Evolutionary conservation across 2,888 invertebrate genomes (phyloP).

Genomic region (Lochmaea capreae): DNA sequence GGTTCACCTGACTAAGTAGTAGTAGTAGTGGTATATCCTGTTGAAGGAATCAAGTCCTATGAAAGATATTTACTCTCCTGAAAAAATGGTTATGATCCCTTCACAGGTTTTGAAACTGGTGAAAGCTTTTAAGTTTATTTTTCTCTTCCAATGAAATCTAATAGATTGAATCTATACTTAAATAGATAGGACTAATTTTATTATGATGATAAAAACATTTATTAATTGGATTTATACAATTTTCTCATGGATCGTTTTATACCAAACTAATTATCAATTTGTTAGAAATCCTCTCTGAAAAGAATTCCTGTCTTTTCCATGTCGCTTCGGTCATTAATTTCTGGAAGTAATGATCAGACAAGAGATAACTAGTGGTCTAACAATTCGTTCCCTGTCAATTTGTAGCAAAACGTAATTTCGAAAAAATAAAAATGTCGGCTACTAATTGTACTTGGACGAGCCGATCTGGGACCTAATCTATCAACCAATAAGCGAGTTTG

Average conservation of each 20-base stretch:
- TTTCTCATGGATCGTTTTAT: neutral
- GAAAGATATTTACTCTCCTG: too few species aligned
- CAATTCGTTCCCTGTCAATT: conserved; percentile 30
- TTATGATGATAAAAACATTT: too few species aligned
- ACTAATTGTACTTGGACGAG: conserved; percentile 12
- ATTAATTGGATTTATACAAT: neutral
- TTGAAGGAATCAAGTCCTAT: too few species aligned
- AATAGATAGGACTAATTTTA: too few species aligned
- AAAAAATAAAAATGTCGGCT: conserved; percentile 17
- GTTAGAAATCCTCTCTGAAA: conserved; percentile 1
- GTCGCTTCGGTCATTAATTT: conserved; percentile 27
- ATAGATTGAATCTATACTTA: too few species aligned
- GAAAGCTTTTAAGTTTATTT: too few species aligned
- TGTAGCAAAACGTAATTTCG: conserved; percentile 21
- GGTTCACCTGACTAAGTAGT: too few species aligned
- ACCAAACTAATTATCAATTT: conserved; percentile 20
- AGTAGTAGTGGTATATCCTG: too few species aligned
- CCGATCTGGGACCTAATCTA: conserved; percentile 1
- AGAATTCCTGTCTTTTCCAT: conserved; percentile 21
- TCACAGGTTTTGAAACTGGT: too few species aligned
- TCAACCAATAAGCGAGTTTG: conserved; percentile 7
- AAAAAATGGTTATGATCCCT: too few species aligned
- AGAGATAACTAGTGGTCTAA: conserved; percentile 23
- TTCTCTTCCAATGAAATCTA: too few species aligned
- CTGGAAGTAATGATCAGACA: conserved; percentile 18